Evolutionary conservation across 2,888 invertebrate species (phyloP), one percentile per base, ranked within the genome.

Genomic region (Euplagia quadripunctaria): DNA sequence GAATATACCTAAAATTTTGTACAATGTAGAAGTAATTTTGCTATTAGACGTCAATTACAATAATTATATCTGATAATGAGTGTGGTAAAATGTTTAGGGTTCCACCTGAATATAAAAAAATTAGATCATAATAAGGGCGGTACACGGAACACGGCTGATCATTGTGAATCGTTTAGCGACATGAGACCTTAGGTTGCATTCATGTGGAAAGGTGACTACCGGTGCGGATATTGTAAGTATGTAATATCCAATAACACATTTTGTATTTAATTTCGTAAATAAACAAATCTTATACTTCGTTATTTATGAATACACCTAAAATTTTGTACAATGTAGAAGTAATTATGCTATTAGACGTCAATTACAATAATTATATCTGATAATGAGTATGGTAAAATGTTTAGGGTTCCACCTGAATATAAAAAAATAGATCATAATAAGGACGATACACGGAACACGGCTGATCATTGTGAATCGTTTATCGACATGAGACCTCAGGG

Each of bases 11-110:
- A 43, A 55, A 64, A 69, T 69, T 69, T 58, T 14, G 43, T 63
- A 58, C 75, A 52, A 81, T 79, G 79, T 67, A 16, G 31, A 16
- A 55, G 49, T 71, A 20, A 73, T 76, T 67, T 76, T 71, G 68
- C 64, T 17, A 75, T 46, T 71, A 73, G 71, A 63, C 20, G 20
- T 11, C 72, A 70, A 73, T 82, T 79, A 72, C 42, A 55, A 66
- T 73, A 81, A 83, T 81, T 77, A 67, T 70, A 20, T 17, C 51
- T 20, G 17, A 70, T 76, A 72, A 81, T 79, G 31, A 68, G 42
- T 63, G 68, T 0, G 52, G 20, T 67, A 49, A 55, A 70, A 66
- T n/a, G 0, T 70, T 72, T 68, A 78, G 78, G 80, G 68, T 68
- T 68, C 68, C 55, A 20, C 11, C 4, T 12, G 20, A 14, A 8